Percentiles rank a stretch among this genome's conserved stretches.
These are phyloP conservation scores for Thinocorus orbignyianus DNA, from an alignment of 2,113 vertebrate genomes.

Conservation along the genomic window DNA sequence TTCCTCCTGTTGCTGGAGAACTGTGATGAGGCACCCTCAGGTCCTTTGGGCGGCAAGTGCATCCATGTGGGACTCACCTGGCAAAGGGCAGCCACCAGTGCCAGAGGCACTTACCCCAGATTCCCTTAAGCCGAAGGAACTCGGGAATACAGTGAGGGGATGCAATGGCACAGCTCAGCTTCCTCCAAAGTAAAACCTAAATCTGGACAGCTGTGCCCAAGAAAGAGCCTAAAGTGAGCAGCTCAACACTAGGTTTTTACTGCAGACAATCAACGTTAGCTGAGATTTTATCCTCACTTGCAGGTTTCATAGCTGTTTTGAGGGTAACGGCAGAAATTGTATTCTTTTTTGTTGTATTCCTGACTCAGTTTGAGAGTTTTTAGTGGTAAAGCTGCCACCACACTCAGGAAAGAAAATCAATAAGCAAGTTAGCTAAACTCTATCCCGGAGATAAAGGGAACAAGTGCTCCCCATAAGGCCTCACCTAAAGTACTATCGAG, in stretches of 20 bases:
- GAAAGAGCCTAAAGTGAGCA: not conserved
- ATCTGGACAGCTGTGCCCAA: not conserved
- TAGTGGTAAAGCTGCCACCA: not conserved
- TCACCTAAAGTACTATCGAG: rapidly evolving
- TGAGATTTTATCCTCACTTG: not conserved
- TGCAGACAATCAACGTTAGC: not conserved
- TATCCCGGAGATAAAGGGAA: not conserved
- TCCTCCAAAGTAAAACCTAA: not conserved
- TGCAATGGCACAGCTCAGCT: not conserved
- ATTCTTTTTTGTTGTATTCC: not conserved
- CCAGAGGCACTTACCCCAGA: not conserved
- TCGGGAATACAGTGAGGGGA: not conserved
- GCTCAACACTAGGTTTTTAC: not conserved
- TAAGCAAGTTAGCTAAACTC: not conserved
- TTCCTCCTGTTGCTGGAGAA: not conserved
- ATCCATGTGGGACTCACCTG: not conserved
- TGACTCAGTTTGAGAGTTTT: not conserved
- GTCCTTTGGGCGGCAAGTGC: not conserved
- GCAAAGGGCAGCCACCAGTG: not conserved
- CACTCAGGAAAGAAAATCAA: not conserved
- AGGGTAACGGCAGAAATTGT: not conserved
- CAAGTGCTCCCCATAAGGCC: rapidly evolving
- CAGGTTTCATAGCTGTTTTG: not conserved
- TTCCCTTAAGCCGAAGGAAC: not conserved
- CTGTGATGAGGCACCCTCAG: too few relatives aligned